Percentiles rank a stretch among this genome's conserved stretches.
These are phyloP conservation scores for Oasisia sp. DNA, from an alignment of 2,888 invertebrate species.

Conservation along the genomic window DNA sequence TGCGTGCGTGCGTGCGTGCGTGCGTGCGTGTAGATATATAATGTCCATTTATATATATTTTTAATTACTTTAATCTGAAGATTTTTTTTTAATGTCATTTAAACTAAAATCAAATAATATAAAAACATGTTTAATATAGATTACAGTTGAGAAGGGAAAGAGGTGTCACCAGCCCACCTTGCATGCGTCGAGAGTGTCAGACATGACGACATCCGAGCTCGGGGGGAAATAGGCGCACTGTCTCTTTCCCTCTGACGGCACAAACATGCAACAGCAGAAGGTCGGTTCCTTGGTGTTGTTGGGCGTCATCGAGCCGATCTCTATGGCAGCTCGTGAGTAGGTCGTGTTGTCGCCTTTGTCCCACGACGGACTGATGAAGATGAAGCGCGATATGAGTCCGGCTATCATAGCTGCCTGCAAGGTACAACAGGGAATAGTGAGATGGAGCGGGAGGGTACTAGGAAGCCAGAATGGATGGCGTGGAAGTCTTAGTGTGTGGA, in stretches of 20 bases:
- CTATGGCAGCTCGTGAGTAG: not conserved
- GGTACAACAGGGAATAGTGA: not conserved
- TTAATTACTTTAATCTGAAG: too few relatives aligned
- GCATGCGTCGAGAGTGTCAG: not conserved
- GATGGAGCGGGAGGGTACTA: not conserved
- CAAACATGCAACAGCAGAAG: not conserved
- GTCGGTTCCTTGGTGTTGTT: not conserved
- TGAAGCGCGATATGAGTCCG: constrained; percentile 14
- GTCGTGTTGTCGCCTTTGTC: constrained; percentile 7
- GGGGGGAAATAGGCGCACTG: not conserved
- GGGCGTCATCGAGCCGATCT: not conserved
- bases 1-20: too few relatives aligned
- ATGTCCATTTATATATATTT: too few relatives aligned
- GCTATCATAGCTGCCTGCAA: not conserved
- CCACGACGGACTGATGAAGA: constrained; percentile 33
- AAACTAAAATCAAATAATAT: too few relatives aligned
- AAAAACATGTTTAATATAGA: not conserved
- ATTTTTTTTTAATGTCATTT: too few relatives aligned
- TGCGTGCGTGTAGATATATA: too few relatives aligned
- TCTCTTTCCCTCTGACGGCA: not conserved
- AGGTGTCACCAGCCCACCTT: not conserved
- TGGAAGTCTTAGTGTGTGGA: not conserved
- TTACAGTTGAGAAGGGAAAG: not conserved
- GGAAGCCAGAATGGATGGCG: not conserved
- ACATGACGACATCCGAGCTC: not conserved